A percentile compares a stretch with the other conserved stretches of the same genome.
Evolutionary conservation across 2,888 invertebrate species (phyloP).

Genomic region (Nomada ruficornis): DNA sequence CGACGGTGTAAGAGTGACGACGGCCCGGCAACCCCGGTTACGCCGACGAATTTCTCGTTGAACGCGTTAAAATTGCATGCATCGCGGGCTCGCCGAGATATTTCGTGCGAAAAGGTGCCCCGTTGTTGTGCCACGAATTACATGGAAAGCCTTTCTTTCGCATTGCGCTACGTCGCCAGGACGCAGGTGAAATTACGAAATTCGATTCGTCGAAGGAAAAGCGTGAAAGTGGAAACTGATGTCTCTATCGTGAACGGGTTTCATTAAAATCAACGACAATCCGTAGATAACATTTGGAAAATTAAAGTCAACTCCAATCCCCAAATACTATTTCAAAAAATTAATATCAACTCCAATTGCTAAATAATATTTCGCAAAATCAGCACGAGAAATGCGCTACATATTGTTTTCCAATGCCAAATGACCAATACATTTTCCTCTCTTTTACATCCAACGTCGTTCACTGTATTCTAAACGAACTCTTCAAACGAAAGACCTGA

Average conservation of each 20-base stretch:
- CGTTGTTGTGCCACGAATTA: conserved; percentile 15
- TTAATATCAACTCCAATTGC: too few relatives aligned
- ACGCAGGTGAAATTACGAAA: conserved; percentile 17
- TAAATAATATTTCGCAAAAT: too few relatives aligned
- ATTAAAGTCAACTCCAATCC: too few relatives aligned
- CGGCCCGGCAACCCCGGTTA: neutral
- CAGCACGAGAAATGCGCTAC: too few relatives aligned
- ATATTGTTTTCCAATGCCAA: too few relatives aligned
- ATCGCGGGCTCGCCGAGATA: neutral
- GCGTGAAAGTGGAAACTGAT: conserved; percentile 18
- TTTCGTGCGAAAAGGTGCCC: conserved; percentile 23
- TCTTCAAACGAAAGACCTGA: neutral
- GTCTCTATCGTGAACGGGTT: neutral
- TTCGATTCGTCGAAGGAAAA: conserved; percentile 19
- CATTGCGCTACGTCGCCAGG: too few relatives aligned
- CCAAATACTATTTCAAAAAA: too few relatives aligned
- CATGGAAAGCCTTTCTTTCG: conserved; percentile 32
- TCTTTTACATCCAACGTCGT: too few relatives aligned
- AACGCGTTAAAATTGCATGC: conserved; percentile 26
- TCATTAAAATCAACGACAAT: too few relatives aligned
- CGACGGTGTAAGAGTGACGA: neutral
- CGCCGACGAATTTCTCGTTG: neutral
- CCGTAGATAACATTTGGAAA: too few relatives aligned
- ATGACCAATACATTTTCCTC: too few relatives aligned
- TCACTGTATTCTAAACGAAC: neutral